phyloP scores from a whole-genome alignment of 2,888 invertebrate species.

The Nasonovia ribisnigri region DNA sequence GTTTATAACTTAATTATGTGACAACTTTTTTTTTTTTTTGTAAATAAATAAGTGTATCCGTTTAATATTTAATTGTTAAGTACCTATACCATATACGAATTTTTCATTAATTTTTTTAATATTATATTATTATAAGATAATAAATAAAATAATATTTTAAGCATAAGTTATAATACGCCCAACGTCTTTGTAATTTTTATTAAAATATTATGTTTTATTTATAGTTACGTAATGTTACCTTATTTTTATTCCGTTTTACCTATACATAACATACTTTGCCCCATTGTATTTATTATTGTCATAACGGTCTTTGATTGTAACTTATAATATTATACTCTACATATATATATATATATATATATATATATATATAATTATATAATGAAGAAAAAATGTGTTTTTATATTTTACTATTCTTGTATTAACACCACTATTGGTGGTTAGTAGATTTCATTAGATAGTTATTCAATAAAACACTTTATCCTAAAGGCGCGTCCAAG shows the following conservation, averaged over 20 bases:
- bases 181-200: not conserved
- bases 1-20: constrained; percentile 37
- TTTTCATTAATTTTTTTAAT: not conserved
- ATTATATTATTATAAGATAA: not conserved
- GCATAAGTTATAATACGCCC: not conserved
- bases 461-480: not conserved
- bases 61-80: not conserved
- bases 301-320: not conserved
- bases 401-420: not conserved
- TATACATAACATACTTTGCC: not conserved
- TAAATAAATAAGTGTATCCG: constrained; percentile 16
- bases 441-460: not conserved
- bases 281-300: constrained; percentile 2
- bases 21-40: constrained; percentile 48
- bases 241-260: not conserved
- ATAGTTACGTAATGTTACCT: not conserved
- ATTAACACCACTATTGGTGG: not conserved
- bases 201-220: constrained; percentile 21
- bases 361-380: not conserved
- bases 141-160: constrained; percentile 21
- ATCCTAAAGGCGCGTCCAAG: too few species aligned
- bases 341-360: too few species aligned
- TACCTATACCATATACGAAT: not conserved
- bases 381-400: constrained; percentile 4
- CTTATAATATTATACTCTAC: not conserved